Evolutionary conservation across 2,888 invertebrate species (phyloP).

Genomic region (Anorthoa munda): DNA sequence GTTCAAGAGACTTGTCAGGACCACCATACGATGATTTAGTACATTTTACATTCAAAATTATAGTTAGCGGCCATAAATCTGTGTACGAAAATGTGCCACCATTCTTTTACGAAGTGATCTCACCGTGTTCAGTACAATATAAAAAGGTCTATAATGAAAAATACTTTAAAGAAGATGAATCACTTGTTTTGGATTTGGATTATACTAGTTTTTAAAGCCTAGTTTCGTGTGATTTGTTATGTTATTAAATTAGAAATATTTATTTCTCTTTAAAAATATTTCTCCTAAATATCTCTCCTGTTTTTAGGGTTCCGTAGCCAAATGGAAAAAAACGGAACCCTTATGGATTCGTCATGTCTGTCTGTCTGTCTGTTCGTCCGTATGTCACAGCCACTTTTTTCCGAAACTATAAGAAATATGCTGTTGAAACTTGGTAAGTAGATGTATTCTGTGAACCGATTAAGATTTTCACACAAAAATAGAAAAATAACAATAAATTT

Average conservation of each 20-base stretch:
- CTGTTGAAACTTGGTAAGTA: no score
- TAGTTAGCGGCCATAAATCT: constrained; percentile 72
- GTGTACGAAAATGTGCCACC: constrained; percentile 80
- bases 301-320: no score
- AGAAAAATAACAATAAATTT: no score
- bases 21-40: constrained; percentile 72
- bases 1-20: constrained; percentile 69
- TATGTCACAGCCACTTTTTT: no score
- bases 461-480: no score
- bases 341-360: no score
- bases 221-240: constrained; percentile 1
- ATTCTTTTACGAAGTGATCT: constrained; percentile 82
- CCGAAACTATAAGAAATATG: no score
- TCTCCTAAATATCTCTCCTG: neutral
- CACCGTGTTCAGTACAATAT: constrained; percentile 78
- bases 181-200: neutral
- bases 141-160: constrained; percentile 74
- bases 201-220: neutral
- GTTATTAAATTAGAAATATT: neutral
- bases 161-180: constrained; percentile 67
- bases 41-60: constrained; percentile 83
- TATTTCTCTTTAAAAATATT: neutral
- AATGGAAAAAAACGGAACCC: no score
- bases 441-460: no score
- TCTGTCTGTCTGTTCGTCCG: no score